phyloP scores from a whole-genome alignment of 2,797 vertebrate species.

The Lateolabrax maculatus region DNA sequence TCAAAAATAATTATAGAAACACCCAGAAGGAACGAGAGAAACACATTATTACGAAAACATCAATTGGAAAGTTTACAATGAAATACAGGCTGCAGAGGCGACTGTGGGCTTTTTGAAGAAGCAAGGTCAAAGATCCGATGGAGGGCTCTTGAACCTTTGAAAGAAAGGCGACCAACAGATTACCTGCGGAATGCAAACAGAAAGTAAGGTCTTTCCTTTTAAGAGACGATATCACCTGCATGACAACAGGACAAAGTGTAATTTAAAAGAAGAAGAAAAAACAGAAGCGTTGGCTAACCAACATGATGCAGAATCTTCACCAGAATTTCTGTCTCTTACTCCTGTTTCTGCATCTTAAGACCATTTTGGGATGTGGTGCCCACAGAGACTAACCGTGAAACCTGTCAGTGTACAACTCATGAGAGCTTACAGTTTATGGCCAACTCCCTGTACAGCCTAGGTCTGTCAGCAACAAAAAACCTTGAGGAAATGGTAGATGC shows the following conservation, averaged over 20 bases:
- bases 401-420: conserved; percentile 31
- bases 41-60: not conserved
- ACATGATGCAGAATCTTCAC: conserved; percentile 12
- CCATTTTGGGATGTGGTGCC: conserved; percentile 31
- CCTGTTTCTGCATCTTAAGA: not conserved
- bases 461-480: conserved; percentile 15
- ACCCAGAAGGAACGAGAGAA: not conserved
- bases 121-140: not conserved
- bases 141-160: not conserved
- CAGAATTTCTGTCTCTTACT: conserved; percentile 23
- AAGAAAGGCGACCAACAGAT: not conserved
- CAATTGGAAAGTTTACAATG: not conserved
- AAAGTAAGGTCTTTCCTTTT: conserved; percentile 8
- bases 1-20: conserved; percentile 3
- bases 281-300: conserved; percentile 10
- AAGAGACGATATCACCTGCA: conserved; percentile 26
- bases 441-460: conserved; percentile 19
- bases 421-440: conserved; percentile 33
- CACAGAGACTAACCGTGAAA: conserved; percentile 25
- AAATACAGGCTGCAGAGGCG: not conserved
- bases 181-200: not conserved
- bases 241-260: conserved; percentile 8
- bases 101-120: not conserved
- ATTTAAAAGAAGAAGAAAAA: conserved; percentile 22
- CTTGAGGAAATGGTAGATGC: conserved; percentile 25